Evolutionary conservation across 2,113 vertebrate genomes (phyloP).

Genomic region (Xiphophorus couchianus): DNA sequence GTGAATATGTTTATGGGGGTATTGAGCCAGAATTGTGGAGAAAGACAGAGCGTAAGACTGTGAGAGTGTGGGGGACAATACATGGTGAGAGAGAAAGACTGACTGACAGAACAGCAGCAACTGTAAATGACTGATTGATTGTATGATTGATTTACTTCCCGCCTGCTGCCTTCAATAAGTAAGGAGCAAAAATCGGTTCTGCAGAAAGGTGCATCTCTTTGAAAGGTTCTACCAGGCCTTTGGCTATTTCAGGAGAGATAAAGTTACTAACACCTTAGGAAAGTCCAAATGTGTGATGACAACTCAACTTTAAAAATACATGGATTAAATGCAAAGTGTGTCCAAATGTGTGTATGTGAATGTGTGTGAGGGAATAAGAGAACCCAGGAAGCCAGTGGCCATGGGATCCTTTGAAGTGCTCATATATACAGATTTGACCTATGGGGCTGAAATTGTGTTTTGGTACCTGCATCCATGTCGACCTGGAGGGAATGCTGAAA

Average conservation of each 20-base stretch:
- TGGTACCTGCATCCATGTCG: conserved; percentile 53
- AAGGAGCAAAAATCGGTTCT: conserved; percentile 64
- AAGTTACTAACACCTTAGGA: conserved; percentile 50
- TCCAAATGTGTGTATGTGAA: conserved; percentile 26
- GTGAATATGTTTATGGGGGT: conserved; percentile 3
- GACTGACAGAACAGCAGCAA: conserved; percentile 58
- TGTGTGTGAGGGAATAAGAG: conserved; percentile 5
- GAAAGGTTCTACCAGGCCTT: conserved; percentile 31
- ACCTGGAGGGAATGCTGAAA: conserved; percentile 47
- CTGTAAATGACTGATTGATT: conserved; percentile 66
- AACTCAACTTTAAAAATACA: conserved; percentile 59
- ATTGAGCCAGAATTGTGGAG: conserved; percentile 25
- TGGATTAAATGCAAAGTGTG: conserved; percentile 39
- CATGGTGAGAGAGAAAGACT: conserved; percentile 51
- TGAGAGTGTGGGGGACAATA: conserved; percentile 14
- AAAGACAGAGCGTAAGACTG: conserved; percentile 7
- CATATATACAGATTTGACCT: conserved; percentile 56
- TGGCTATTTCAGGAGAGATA: conserved; percentile 39
- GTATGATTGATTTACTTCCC: conserved; percentile 71
- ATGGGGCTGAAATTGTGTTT: conserved; percentile 59
- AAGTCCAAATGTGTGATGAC: conserved; percentile 29
- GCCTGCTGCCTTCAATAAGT: conserved; percentile 58
- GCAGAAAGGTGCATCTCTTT: conserved; percentile 34
- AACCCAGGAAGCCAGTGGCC: conserved; percentile 34
- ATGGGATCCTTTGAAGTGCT: conserved; percentile 64